These are phyloP conservation scores for Cyphotilapia sp. DNA, from an alignment of 2,113 vertebrate species.

Conservation along the genomic window DNA sequence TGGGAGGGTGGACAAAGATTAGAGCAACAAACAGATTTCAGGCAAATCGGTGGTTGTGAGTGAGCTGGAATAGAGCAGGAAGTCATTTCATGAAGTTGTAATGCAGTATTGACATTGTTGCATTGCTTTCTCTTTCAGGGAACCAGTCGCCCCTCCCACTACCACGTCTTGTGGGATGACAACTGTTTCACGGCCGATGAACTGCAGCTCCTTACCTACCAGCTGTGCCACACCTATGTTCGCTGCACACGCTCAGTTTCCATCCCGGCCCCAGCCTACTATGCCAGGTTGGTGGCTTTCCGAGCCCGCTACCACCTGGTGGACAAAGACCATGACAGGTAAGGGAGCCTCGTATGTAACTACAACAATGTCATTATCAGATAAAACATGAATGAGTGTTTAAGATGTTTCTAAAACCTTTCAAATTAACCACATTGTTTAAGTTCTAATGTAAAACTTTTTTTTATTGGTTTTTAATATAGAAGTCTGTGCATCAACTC, in stretches of 20 bases:
- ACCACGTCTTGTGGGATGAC: conserved; percentile 98
- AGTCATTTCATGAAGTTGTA: not conserved
- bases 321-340: conserved; percentile 99
- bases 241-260: conserved; percentile 95
- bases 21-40: not conserved
- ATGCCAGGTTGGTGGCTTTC: conserved; percentile 93
- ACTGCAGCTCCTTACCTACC: conserved; percentile 94
- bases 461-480: not conserved
- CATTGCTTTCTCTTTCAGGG: conserved; percentile 69
- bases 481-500: not conserved
- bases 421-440: not conserved
- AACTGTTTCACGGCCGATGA: conserved; percentile 98
- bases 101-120: not conserved
- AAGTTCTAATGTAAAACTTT: not conserved
- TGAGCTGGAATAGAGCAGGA: not conserved
- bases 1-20: not conserved
- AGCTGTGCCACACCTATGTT: conserved; percentile 97
- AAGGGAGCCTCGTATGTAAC: not conserved
- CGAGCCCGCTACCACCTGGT: conserved; percentile 95
- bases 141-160: conserved; percentile 98
- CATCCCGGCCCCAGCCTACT: conserved; percentile 96
- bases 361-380: not conserved
- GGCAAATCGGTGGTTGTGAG: not conserved
- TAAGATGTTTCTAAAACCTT: not conserved
- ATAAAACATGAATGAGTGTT: not conserved